Conservation (phyloP, 2,113 vertebrate genomes). For the Xyrauchen texanus region DNA sequence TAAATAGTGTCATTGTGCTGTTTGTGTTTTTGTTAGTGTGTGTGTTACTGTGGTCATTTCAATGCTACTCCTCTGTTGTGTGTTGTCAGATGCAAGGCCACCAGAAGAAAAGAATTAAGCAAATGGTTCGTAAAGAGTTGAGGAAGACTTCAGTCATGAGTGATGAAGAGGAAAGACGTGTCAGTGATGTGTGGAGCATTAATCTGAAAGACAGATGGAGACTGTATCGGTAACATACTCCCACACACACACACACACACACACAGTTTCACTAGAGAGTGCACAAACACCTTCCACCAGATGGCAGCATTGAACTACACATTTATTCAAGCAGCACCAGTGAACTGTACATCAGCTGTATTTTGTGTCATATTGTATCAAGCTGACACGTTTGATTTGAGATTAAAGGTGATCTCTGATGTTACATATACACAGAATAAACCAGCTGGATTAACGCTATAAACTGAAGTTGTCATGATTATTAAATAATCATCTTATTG, state of each 20-base stretch:
- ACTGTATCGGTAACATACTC: constrained; percentile 84
- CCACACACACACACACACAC: background rate
- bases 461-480: too few relatives aligned
- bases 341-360: too few relatives aligned
- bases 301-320: constrained; percentile 18
- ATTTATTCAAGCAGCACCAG: background rate
- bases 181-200: constrained; percentile 83
- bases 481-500: background rate
- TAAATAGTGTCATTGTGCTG: background rate
- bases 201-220: constrained; percentile 80
- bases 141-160: constrained; percentile 77
- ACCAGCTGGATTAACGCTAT: too few relatives aligned
- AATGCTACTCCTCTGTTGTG: constrained; percentile 7
- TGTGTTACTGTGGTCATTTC: background rate
- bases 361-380: too few relatives aligned
- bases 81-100: constrained; percentile 69
- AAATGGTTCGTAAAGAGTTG: constrained; percentile 74
- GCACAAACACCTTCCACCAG: background rate
- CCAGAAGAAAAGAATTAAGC: constrained; percentile 83
- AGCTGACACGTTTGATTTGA: too few relatives aligned
- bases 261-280: background rate
- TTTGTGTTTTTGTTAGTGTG: background rate
- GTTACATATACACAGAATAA: background rate
- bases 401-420: too few relatives aligned
- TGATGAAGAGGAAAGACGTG: constrained; percentile 67